phyloP scores from a whole-genome alignment of 2,113 vertebrate genomes.

The Ia io region DNA sequence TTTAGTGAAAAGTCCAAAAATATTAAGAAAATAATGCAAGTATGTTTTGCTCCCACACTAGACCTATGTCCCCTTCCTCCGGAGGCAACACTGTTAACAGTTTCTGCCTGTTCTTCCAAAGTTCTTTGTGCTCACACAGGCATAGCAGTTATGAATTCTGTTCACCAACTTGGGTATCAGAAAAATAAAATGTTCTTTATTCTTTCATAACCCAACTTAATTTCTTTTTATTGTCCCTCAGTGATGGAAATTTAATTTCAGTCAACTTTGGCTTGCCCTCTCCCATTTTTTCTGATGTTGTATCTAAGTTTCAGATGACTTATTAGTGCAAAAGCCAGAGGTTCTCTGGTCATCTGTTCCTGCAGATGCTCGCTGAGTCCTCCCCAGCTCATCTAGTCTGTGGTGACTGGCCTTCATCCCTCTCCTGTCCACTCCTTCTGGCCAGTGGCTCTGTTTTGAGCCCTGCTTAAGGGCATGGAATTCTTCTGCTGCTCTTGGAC shows the following conservation, averaged over 20 bases:
- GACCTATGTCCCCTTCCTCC: background rate
- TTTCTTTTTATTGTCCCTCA: background rate
- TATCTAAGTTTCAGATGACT: background rate
- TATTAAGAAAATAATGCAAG: background rate
- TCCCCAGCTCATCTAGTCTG: background rate
- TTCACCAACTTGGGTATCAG: background rate
- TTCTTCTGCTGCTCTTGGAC: background rate
- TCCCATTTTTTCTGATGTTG: background rate
- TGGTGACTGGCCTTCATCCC: background rate
- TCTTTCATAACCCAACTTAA: background rate
- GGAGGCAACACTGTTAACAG: background rate
- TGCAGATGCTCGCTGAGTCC: background rate
- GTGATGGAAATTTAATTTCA: constrained; percentile 16
- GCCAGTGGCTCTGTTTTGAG: background rate
- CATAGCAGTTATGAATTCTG: background rate
- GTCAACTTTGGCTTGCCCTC: background rate
- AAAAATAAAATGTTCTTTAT: background rate
- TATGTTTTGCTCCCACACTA: background rate
- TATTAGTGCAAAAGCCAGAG: background rate
- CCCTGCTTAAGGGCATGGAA: background rate
- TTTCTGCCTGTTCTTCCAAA: background rate
- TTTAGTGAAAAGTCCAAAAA: background rate
- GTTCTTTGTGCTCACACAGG: background rate
- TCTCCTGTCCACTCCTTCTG: background rate
- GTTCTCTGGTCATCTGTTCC: background rate